A percentile compares a stretch with the other conserved stretches of the same genome.
phyloP scores from a whole-genome alignment of 2,797 vertebrate species.

The Micropoecilia bifurca region DNA sequence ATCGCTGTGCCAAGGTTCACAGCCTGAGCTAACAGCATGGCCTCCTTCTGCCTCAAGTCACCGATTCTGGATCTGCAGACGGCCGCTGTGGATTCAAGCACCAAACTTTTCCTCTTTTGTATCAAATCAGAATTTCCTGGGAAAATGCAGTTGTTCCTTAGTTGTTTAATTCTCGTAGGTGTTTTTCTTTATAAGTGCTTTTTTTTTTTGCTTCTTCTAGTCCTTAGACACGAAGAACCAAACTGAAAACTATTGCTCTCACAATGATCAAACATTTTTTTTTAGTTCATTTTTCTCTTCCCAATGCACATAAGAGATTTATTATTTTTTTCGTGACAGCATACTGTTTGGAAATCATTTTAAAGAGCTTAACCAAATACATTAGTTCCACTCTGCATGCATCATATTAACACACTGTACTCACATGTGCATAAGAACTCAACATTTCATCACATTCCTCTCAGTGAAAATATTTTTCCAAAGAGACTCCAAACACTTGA shows the following conservation, averaged over 20 bases:
- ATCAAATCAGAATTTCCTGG: not conserved
- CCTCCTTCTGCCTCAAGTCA: slow-evolving; percentile 51
- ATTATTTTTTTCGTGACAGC: slow-evolving; percentile 58
- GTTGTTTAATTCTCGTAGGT: not conserved
- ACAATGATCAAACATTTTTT: slow-evolving; percentile 13
- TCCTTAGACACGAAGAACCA: not conserved
- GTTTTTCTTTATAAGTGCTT: not conserved
- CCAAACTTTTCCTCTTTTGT: not conserved
- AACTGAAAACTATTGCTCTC: not conserved
- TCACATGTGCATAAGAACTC: slow-evolving; percentile 73
- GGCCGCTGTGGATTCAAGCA: slow-evolving; percentile 20
- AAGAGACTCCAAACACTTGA: slow-evolving; percentile 26
- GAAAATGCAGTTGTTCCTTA: not conserved
- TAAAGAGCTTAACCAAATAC: slow-evolving; percentile 64
- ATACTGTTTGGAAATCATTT: slow-evolving; percentile 71
- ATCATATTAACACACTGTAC: slow-evolving; percentile 38
- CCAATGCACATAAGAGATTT: slow-evolving; percentile 46
- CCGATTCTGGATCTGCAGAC: slow-evolving; percentile 29
- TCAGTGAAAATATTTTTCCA: slow-evolving; percentile 32
- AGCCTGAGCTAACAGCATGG: slow-evolving; percentile 62
- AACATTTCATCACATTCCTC: slow-evolving; percentile 56
- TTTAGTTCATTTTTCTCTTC: slow-evolving; percentile 30
- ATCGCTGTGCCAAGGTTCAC: slow-evolving; percentile 56
- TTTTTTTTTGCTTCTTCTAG: not conserved
- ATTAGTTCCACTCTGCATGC: slow-evolving; percentile 74